Conservation (phyloP, 2,888 invertebrate species). For the Eugnorisma glareosa region DNA sequence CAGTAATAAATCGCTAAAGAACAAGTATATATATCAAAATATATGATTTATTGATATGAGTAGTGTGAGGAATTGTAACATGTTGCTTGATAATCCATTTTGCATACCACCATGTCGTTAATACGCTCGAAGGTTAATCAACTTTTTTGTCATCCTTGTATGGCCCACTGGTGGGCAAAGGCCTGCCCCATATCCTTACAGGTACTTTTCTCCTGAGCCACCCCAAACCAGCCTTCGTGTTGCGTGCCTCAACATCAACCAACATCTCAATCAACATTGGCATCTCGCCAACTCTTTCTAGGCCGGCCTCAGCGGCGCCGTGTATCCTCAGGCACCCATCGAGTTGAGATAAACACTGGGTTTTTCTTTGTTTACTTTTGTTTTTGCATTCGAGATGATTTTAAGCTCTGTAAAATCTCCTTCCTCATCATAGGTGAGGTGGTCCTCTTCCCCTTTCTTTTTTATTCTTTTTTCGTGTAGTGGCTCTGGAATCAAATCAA, state of each 20-base stretch:
- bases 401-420: background rate
- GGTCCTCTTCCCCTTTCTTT: background rate
- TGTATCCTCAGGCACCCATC: no score
- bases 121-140: background rate
- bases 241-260: no score
- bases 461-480: background rate
- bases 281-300: no score
- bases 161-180: no score
- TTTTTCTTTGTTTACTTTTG: no score
- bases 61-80: constrained; percentile 15
- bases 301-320: no score
- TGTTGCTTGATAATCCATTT: background rate
- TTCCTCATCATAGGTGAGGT: background rate
- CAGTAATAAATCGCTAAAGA: constrained; percentile 33
- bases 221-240: no score
- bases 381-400: background rate
- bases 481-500: background rate
- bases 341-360: no score
- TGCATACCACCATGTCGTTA: background rate
- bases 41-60: constrained; percentile 41
- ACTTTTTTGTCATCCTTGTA: no score
- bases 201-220: no score
- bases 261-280: no score
- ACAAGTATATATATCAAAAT: constrained; percentile 44
- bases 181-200: no score